These are phyloP conservation scores for Odocoileus hemionus DNA, from an alignment of 2,113 vertebrate genomes.

Conservation along the genomic window DNA sequence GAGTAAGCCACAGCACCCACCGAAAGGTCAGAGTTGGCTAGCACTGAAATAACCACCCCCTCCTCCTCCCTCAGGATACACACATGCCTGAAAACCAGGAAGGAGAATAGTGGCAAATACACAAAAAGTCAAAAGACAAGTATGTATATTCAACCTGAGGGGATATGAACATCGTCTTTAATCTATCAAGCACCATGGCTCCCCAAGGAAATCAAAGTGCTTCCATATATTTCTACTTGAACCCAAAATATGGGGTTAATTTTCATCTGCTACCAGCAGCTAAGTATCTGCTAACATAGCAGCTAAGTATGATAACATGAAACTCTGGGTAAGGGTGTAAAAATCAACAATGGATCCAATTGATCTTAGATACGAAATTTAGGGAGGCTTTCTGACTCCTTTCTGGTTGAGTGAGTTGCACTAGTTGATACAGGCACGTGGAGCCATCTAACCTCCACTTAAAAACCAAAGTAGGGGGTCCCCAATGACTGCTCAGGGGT, in stretches of 20 bases:
- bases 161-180: conserved; percentile 51
- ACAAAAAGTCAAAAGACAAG: conserved; percentile 65
- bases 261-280: conserved; percentile 49
- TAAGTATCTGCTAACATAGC: conserved; percentile 3
- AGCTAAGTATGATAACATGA: conserved; percentile 48
- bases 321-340: conserved; percentile 35
- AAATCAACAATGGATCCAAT: conserved; percentile 47
- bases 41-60: conserved; percentile 55
- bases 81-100: conserved; percentile 81
- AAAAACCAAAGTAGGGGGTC: conserved; percentile 14
- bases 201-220: conserved; percentile 70
- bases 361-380: conserved; percentile 41
- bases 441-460: not conserved
- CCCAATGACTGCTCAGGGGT: conserved; percentile 34
- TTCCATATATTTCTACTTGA: conserved; percentile 59
- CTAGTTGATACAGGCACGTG: conserved; percentile 11
- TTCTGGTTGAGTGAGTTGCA: conserved; percentile 69
- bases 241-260: conserved; percentile 38
- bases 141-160: conserved; percentile 48
- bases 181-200: conserved; percentile 62
- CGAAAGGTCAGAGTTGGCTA: conserved; percentile 67
- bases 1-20: conserved; percentile 74
- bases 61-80: conserved; percentile 74
- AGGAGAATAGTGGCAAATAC: conserved; percentile 77
- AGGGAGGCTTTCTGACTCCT: conserved; percentile 65